Percentiles rank a stretch among this genome's conserved stretches.
phyloP scores from a whole-genome alignment of 2,797 vertebrate species.

The Coregonus sp. region DNA sequence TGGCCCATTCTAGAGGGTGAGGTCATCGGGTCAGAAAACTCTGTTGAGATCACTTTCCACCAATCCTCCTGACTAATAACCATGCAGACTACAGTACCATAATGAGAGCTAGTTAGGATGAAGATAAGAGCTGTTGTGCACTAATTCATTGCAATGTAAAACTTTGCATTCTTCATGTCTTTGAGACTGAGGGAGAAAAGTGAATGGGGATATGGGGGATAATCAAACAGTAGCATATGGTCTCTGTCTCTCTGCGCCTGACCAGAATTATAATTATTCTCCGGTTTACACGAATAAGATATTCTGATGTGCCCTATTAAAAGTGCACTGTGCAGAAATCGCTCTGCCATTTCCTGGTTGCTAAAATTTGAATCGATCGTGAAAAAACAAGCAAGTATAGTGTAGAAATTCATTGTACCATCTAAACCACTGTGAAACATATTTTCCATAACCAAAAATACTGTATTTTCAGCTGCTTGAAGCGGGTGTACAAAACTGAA shows the following conservation, averaged over 20 bases:
- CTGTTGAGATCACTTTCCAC: not conserved
- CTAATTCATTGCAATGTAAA: constrained; percentile 6
- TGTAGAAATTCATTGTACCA: no score
- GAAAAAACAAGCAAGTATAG: no score
- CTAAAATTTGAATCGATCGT: no score
- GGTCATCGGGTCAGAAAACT: no score
- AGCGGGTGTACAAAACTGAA: no score
- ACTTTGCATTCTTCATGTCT: constrained; percentile 7
- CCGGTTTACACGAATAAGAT: constrained; percentile 26
- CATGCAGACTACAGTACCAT: not conserved
- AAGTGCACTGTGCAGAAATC: no score
- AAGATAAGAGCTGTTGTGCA: not conserved
- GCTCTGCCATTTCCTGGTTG: no score
- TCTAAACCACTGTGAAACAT: no score
- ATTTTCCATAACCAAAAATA: no score
- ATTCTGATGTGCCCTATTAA: constrained; percentile 27
- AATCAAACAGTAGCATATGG: constrained; percentile 9
- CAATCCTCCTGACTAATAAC: not conserved
- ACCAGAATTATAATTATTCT: constrained; percentile 26
- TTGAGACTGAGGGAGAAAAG: not conserved
- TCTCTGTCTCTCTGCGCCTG: constrained; percentile 5
- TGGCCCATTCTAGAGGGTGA: no score
- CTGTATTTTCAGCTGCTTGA: no score
- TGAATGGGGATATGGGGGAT: not conserved
- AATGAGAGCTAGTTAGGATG: not conserved